A percentile compares a stretch with the other conserved stretches of the same genome.
Conservation (phyloP, 2,888 invertebrate genomes). For the Nomada flava region DNA sequence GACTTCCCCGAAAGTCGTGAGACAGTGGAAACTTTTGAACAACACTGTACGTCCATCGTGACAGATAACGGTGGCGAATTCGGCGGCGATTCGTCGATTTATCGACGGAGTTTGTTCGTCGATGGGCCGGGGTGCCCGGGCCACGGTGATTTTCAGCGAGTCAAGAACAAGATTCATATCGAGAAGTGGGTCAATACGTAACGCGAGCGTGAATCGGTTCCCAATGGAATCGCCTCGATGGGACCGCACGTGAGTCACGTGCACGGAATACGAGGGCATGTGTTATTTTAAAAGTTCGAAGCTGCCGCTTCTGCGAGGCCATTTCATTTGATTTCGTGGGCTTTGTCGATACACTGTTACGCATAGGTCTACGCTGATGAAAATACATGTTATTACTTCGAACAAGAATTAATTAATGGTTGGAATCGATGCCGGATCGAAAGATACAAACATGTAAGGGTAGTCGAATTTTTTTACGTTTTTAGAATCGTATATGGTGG, state of each 20-base stretch:
- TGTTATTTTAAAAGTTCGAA: slow-evolving; percentile 66
- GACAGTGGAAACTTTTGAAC: no score
- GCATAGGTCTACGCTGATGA: slow-evolving; percentile 6
- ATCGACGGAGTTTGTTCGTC: slow-evolving; percentile 66
- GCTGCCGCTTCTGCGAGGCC: slow-evolving; percentile 31
- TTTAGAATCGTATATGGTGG: no score
- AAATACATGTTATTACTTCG: slow-evolving; percentile 37
- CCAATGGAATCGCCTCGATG: slow-evolving; percentile 47
- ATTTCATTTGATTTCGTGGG: slow-evolving; percentile 59
- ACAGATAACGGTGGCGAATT: slow-evolving; percentile 46
- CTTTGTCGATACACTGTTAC: slow-evolving; percentile 42
- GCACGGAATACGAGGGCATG: slow-evolving; percentile 64
- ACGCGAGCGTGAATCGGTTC: slow-evolving; percentile 72
- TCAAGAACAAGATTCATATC: slow-evolving; percentile 73
- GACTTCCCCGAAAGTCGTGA: no score
- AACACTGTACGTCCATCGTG: slow-evolving; percentile 31
- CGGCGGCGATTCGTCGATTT: slow-evolving; percentile 60
- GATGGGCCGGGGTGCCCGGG: slow-evolving; percentile 46
- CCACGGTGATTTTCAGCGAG: slow-evolving; percentile 56
- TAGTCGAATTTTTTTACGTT: no score
- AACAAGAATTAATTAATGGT: slow-evolving; percentile 53
- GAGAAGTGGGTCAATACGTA: slow-evolving; percentile 74
- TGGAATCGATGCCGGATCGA: slow-evolving; percentile 18
- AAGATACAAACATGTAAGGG: not conserved
- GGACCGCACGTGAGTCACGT: slow-evolving; percentile 63